Evolutionary conservation across 2,888 invertebrate genomes (phyloP).

Genomic region (Dolichopus griseipennis): DNA sequence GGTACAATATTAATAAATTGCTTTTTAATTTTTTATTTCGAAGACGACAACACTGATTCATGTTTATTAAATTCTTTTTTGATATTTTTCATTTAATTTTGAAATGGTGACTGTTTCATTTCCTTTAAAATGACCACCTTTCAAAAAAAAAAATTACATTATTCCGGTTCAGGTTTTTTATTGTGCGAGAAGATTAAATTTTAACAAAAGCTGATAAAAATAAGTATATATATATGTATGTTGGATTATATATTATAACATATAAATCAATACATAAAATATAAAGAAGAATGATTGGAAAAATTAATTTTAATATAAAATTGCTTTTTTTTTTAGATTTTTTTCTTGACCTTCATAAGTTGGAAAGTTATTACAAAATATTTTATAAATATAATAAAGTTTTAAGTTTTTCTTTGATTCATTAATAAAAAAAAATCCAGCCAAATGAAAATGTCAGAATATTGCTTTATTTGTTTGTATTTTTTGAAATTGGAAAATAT

Average conservation of each 20-base stretch:
- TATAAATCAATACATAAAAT: too few relatives aligned
- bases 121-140: not conserved
- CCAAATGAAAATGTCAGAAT: too few relatives aligned
- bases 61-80: not conserved
- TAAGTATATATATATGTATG: not conserved
- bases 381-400: too few relatives aligned
- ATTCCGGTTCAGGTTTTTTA: not conserved
- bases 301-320: not conserved
- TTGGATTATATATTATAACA: too few relatives aligned
- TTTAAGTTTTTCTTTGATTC: too few relatives aligned
- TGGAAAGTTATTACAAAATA: not conserved
- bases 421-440: too few relatives aligned
- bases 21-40: too few relatives aligned
- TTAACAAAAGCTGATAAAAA: too few relatives aligned
- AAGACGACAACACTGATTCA: not conserved
- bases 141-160: constrained; percentile 1
- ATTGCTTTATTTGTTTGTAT: too few relatives aligned
- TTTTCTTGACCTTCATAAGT: not conserved
- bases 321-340: not conserved
- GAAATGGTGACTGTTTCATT: constrained; percentile 1
- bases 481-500: too few relatives aligned
- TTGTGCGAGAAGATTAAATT: not conserved
- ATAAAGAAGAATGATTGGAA: not conserved
- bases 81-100: not conserved
- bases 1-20: too few relatives aligned